Evolutionary conservation across 2,888 invertebrate species (phyloP), one percentile per base, ranked within the genome.

Genomic region (Calameuta pallipes): DNA sequence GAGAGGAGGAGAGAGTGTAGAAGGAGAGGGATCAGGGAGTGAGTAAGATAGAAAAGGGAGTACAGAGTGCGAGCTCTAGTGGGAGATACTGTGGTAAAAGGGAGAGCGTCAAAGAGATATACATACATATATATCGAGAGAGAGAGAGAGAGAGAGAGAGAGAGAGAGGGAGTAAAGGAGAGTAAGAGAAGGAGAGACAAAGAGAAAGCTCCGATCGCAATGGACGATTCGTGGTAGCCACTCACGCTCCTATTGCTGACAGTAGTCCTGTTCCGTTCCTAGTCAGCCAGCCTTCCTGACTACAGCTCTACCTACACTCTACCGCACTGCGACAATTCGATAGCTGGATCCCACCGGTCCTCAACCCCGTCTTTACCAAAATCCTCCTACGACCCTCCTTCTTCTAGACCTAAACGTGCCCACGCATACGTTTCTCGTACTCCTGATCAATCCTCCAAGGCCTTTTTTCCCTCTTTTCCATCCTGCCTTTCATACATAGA

Each of bases 261-360:
- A 83, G 85, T 83, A 81, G 83, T 85, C 82, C 83, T 79, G 77
- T 71, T 75, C 34, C 76, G 69, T 41, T 78, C 75, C 81, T 78
- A 79, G 83, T 81, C 82, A 81, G 81, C 79, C 83, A 81, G 79
- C 78, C 69, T 77, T 70, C 79, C 74, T 23, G 74, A 31, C 87
- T 88, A 89, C 83, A 34, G 31, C 71, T 31, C 71, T 31, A 86
- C 83, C 82, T 81, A 35, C 68, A 77, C 81, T 69, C 84, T 88
- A 90, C 90, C 89, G 90, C 90, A 90, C 87, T 90, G 90, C 90
- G 90, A 90, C 90, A 90, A 88, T 90, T 88, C 89, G 88, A 90
- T 88, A 83, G 86, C 85, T 88, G 86, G 86, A 86, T 82, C 71
- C 75, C 73, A 80, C 37, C 80, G 83, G 80, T 82, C 82, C 82